Conservation (phyloP, 2,888 invertebrate genomes). For the Epiblema foenella region DNA sequence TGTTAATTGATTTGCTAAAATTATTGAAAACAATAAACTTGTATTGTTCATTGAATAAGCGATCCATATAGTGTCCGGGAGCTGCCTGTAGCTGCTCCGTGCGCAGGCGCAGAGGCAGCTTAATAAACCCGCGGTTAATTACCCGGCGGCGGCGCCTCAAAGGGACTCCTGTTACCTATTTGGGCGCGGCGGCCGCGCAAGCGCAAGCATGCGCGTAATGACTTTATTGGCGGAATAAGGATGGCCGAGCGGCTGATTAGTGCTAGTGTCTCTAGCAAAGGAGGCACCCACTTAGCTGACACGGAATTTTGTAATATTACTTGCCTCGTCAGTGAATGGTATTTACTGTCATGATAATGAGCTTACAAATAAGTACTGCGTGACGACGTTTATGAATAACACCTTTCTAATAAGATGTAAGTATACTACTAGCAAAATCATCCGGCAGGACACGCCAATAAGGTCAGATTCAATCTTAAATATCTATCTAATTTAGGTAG, state of each 20-base stretch:
- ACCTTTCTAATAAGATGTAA: too few relatives aligned
- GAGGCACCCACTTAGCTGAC: not conserved
- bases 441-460: too few relatives aligned
- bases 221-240: conserved; percentile 15
- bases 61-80: not conserved
- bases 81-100: not conserved
- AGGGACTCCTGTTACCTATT: conserved; percentile 18
- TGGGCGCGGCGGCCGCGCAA: not conserved
- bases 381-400: too few relatives aligned
- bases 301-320: not conserved
- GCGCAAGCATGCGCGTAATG: conserved; percentile 8
- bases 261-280: not conserved
- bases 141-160: conserved; percentile 14
- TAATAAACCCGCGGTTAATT: conserved; percentile 16
- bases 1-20: not conserved
- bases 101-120: not conserved
- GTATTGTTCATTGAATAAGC: not conserved
- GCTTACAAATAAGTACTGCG: not conserved
- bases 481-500: too few relatives aligned
- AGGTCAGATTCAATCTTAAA: too few relatives aligned
- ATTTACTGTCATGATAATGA: not conserved
- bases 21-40: not conserved
- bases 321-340: not conserved
- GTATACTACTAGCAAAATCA: too few relatives aligned
- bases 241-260: not conserved